Conservation (phyloP, 2,888 invertebrate genomes). For the Spodoptera picta region DNA sequence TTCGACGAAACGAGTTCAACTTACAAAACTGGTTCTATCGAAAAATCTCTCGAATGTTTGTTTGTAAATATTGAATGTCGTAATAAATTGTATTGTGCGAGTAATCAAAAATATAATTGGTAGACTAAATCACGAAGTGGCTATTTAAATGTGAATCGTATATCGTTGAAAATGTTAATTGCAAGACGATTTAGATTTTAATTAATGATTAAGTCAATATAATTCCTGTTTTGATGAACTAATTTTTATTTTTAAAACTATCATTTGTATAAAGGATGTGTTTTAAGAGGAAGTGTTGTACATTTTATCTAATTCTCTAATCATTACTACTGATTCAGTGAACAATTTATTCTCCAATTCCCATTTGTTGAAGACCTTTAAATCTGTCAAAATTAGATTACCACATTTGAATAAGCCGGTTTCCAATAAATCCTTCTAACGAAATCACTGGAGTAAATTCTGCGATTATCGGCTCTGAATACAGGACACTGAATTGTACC, state of each 20-base stretch:
- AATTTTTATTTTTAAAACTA: not conserved
- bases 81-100: constrained; percentile 56
- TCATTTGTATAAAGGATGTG: not conserved
- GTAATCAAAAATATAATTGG: constrained; percentile 54
- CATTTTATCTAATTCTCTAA: constrained; percentile 6
- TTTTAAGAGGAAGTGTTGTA: constrained; percentile 1
- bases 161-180: constrained; percentile 41
- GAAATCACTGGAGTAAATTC: constrained; percentile 8
- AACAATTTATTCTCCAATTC: constrained; percentile 35
- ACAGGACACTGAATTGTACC: constrained; percentile 4
- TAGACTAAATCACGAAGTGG: constrained; percentile 45
- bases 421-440: constrained; percentile 18
- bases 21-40: constrained; percentile 47
- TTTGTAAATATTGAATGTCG: constrained; percentile 58
- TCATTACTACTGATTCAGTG: constrained; percentile 32
- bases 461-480: constrained; percentile 12
- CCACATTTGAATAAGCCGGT: constrained; percentile 41
- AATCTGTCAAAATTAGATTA: constrained; percentile 37
- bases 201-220: constrained; percentile 34
- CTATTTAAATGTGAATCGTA: constrained; percentile 37
- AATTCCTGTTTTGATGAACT: constrained; percentile 9
- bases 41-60: constrained; percentile 49
- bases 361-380: constrained; percentile 35
- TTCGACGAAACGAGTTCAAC: constrained; percentile 52
- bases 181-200: constrained; percentile 35